A percentile compares a stretch with the other conserved stretches of the same genome.
phyloP scores from a whole-genome alignment of 2,888 invertebrate species.

The Parnassius orleans region DNA sequence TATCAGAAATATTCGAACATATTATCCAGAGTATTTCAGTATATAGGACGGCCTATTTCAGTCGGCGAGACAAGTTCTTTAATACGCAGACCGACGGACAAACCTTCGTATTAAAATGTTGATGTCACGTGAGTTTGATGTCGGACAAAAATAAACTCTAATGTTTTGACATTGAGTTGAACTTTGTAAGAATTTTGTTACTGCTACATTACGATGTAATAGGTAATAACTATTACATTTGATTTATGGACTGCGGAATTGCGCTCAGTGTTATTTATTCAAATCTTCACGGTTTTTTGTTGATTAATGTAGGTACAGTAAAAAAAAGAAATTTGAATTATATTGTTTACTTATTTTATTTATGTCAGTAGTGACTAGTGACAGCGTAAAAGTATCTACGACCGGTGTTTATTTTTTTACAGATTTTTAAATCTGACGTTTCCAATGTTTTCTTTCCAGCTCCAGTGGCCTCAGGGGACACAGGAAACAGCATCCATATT shows the following conservation, averaged over 20 bases:
- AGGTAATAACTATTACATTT: slow-evolving; percentile 15
- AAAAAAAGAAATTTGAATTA: neutral
- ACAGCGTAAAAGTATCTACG: too few relatives aligned
- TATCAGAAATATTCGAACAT: slow-evolving; percentile 4
- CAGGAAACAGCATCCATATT: too few relatives aligned
- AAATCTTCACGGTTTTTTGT: slow-evolving; percentile 2
- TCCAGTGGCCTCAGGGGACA: too few relatives aligned
- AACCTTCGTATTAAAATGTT: slow-evolving; percentile 20
- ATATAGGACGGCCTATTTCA: slow-evolving; percentile 29
- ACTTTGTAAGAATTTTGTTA: neutral
- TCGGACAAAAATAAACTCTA: slow-evolving; percentile 9
- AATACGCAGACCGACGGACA: slow-evolving; percentile 13
- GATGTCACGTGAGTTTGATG: slow-evolving; percentile 7
- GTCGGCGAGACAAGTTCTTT: slow-evolving; percentile 24
- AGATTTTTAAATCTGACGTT: too few relatives aligned
- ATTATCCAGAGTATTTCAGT: slow-evolving; percentile 16
- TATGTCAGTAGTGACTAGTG: too few relatives aligned
- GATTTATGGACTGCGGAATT: slow-evolving; percentile 17
- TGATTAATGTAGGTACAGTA: neutral
- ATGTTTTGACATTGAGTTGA: neutral
- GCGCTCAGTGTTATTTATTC: slow-evolving; percentile 29
- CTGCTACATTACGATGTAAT: slow-evolving; percentile 6
- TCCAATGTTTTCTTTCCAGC: too few relatives aligned
- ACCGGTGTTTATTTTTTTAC: too few relatives aligned
- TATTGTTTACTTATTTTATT: neutral